Percentiles rank a stretch among this genome's conserved stretches.
phyloP scores from a whole-genome alignment of 2,797 vertebrate species.

The Oreochromis mossambicus region DNA sequence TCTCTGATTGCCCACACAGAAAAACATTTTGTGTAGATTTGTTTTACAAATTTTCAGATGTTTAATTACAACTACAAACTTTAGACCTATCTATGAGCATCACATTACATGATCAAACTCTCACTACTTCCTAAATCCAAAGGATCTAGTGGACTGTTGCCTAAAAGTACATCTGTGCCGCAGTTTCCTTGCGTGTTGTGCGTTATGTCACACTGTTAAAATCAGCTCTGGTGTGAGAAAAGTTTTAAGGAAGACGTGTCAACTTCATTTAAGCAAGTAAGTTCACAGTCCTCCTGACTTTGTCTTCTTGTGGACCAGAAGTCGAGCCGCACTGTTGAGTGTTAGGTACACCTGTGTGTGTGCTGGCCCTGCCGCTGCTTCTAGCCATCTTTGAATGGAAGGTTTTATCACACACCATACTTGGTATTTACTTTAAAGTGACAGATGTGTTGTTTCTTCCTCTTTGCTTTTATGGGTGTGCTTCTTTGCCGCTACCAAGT shows the following conservation, averaged over 20 bases:
- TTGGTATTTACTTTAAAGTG: not conserved
- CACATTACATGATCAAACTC: not conserved
- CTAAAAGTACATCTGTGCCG: not conserved
- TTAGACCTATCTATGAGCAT: not conserved
- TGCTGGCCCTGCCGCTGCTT: not conserved
- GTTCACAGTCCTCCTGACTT: not conserved
- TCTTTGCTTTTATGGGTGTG: not conserved
- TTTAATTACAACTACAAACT: not conserved
- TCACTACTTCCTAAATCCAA: not conserved
- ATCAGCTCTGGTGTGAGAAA: not conserved
- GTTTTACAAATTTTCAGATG: not conserved
- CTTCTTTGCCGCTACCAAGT: not conserved
- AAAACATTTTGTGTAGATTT: not conserved
- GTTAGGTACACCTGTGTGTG: not conserved
- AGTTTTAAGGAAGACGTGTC: not conserved
- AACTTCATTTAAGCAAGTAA: not conserved
- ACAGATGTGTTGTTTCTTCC: not conserved
- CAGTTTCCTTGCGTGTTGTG: not conserved
- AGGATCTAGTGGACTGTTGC: no score
- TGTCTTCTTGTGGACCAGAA: not conserved
- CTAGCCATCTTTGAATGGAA: not conserved
- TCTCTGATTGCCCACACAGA: not conserved
- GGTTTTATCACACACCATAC: not conserved
- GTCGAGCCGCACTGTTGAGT: not conserved
- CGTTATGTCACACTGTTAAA: not conserved